Evolutionary conservation across 2,888 invertebrate genomes (phyloP).

Genomic region (Tetranychus truncatus): DNA sequence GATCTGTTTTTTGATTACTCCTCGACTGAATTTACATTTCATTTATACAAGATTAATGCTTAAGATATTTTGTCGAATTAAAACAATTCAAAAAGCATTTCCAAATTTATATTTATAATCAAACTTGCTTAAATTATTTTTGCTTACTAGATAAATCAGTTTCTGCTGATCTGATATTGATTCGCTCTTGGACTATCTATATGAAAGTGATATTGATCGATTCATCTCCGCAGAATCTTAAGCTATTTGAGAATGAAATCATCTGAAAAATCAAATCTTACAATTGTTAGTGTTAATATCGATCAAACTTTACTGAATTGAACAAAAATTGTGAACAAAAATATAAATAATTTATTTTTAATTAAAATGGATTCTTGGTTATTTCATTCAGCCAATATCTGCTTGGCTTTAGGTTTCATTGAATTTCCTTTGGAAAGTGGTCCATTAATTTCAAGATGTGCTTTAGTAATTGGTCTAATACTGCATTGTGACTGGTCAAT

Average conservation of each 20-base stretch:
- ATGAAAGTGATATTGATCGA: constrained; percentile 25
- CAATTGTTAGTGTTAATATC: not conserved
- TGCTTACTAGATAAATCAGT: constrained; percentile 37
- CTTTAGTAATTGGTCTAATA: constrained; percentile 34
- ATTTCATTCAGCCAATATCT: not conserved
- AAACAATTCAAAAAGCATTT: no score
- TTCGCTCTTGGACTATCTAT: constrained; percentile 41
- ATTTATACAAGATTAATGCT: no score
- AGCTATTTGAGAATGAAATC: no score
- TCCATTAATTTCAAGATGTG: not conserved
- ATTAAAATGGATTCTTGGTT: not conserved
- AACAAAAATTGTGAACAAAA: no score
- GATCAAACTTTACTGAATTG: not conserved
- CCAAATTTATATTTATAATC: no score
- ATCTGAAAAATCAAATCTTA: not conserved
- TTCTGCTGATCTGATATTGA: not conserved
- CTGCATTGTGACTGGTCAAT: constrained; percentile 71
- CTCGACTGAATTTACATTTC: no score
- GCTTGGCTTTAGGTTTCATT: not conserved
- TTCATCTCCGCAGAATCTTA: not conserved
- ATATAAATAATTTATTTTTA: no score
- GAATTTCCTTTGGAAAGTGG: not conserved
- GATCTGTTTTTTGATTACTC: no score
- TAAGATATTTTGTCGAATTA: no score
- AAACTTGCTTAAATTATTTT: no score